These are phyloP conservation scores for Arremon brunneinucha DNA, from an alignment of 2,797 vertebrate genomes.

Conservation along the genomic window DNA sequence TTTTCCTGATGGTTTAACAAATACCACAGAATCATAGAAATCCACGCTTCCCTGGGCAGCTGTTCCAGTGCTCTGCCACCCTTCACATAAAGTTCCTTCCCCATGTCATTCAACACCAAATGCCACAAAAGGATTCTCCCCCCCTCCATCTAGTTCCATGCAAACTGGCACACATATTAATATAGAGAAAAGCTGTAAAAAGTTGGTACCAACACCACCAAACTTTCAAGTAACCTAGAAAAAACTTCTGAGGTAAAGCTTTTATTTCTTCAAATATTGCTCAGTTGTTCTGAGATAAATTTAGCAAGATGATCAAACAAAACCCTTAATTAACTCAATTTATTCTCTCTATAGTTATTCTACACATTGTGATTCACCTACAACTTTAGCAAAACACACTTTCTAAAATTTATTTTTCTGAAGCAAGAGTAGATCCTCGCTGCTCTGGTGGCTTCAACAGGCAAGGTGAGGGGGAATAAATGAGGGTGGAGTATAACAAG, in stretches of 20 bases:
- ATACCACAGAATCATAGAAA: background rate
- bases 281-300: background rate
- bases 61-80: background rate
- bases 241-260: background rate
- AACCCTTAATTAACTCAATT: background rate
- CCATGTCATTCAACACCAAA: background rate
- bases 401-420: background rate
- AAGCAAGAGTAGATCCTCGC: background rate
- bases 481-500: accelerated
- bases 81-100: background rate
- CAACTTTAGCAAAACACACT: background rate
- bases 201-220: accelerated
- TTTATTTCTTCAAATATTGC: background rate
- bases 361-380: background rate
- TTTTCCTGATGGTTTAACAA: background rate
- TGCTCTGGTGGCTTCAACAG: background rate
- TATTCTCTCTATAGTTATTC: background rate
- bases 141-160: background rate
- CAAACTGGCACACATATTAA: background rate
- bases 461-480: accelerated
- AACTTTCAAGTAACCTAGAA: background rate
- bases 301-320: background rate
- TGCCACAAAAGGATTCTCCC: background rate
- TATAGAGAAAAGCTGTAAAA: background rate
- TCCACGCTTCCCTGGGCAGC: background rate